Percentiles rank a stretch among this genome's conserved stretches.
These are phyloP conservation scores for Sternarchorhynchus goeldii DNA, from an alignment of 2,797 vertebrate genomes.

Conservation along the genomic window DNA sequence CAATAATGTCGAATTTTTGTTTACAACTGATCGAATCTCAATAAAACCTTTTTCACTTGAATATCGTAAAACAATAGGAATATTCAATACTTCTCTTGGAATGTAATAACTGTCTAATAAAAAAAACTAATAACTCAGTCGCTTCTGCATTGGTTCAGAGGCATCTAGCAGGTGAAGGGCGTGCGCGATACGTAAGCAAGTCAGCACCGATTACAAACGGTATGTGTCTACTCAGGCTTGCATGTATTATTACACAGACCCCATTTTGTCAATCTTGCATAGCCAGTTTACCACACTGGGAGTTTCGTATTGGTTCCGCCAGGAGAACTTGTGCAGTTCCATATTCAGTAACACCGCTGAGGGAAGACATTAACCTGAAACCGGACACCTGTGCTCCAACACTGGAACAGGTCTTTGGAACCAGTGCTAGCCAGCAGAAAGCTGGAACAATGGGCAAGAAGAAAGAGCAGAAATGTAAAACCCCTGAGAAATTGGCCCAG, in stretches of 20 bases:
- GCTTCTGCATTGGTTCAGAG: neutral
- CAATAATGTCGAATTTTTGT: no score
- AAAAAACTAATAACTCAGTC: neutral
- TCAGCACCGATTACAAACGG: constrained; percentile 32
- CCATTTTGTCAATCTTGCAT: constrained; percentile 39
- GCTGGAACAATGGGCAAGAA: constrained; percentile 67
- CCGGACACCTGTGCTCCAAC: constrained; percentile 61
- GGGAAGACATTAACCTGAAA: constrained; percentile 61
- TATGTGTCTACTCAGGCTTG: constrained; percentile 10
- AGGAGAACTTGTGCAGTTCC: constrained; percentile 50
- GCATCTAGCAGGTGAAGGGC: neutral
- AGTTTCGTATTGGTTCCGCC: constrained; percentile 14
- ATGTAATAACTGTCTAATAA: no score
- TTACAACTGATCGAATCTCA: no score
- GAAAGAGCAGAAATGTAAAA: constrained; percentile 72
- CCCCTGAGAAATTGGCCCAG: constrained; percentile 71
- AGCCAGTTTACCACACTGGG: constrained; percentile 46
- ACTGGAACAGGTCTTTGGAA: constrained; percentile 55
- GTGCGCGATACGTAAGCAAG: neutral
- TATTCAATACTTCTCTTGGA: no score
- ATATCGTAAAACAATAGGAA: no score
- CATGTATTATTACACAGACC: constrained; percentile 45
- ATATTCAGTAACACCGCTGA: constrained; percentile 63
- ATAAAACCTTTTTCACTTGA: no score
- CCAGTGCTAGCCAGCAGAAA: constrained; percentile 59